Base-by-base conservation (phyloP, 2,888 invertebrate species). In the Pogonocherus hispidulus region DNA sequence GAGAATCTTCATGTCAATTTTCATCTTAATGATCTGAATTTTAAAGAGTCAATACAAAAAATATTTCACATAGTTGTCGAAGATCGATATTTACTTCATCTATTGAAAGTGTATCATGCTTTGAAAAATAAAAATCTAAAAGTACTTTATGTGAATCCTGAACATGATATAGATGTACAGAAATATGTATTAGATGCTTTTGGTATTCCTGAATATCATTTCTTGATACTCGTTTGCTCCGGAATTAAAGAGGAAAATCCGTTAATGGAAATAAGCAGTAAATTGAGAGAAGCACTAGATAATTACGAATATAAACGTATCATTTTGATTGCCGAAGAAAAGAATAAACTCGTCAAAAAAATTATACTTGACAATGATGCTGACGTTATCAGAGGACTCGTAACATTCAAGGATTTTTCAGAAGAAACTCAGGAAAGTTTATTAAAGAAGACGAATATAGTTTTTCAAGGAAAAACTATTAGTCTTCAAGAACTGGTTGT, bases 161-260 rank as follows among this genome's bases (percentile, higher is more conserved):
- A 18, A 1, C 35, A 37, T 1, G 37, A 11, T 18, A 11, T 19
- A 6, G 19, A 18, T 4, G 32, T 55, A 16, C 55, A 55, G 37
- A 55, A 19, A 3, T 37, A 37, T 19, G 19, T 55, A 8, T 11
- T 55, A 3, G 55, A 35, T 35, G 55, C 55, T 11, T 55, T 55
- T n/a, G n/a, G 19, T 2, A 5, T 55, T 0, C 37, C 54, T 9
- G 14, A 18, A 1, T 54, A 54, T 6, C 32, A 32, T 0, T 11
- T 18, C 6, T 8, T 54, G 6, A 18, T 54, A 16, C 16, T 23
- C 4, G n/a, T 27, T 27, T 27, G 14, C 1, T 2, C 23, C 2
- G 18, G 4, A 9, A 5, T 3, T 4, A 14, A 4, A 8, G 19
- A 54, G 8, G 54, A 54, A 32, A 2, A 2, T 8, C 16, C 9